Evolutionary conservation across 2,888 invertebrate species (phyloP), one percentile per base, ranked within the genome.

Genomic region (Gymnoscelis rufifasciata): DNA sequence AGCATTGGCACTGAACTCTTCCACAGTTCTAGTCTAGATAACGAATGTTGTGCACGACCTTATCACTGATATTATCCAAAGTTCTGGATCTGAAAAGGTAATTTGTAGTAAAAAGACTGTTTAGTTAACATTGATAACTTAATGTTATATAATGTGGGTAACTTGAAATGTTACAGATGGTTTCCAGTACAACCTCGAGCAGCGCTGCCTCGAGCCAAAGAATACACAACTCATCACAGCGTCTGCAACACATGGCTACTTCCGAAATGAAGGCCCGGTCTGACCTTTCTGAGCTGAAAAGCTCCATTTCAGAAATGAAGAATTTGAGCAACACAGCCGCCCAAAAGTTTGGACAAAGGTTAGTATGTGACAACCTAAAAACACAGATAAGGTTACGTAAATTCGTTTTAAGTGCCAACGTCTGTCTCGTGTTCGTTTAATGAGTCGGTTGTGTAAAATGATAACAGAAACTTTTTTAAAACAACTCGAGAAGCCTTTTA

Each of bases 301-400:
- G 93, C 74, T 94, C 94, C 71, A 94, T 96, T 79, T 93, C 94
- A 52, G 95, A 95, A 88, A 95, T 96, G 92, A 95, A 94, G 84
- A 95, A 92, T 66, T 87, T 94, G 50, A 87, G 86, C 64, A 84
- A 71, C 62, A 71, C 83, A 33, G 75, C 83, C 45, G 81, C 83
- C 48, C 73, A 83, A 62, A 86, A 83, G 63, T 84, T 87, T 62
- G 77, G 79, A 66, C 81, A 84, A 72, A 80, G 86, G 87, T 87
- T 56, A 69, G 70, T 64, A 46, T 56, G 54, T 38, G 15, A 56
- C 43, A 43, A 37, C 23, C 12, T 26, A 15, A 38, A 15, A 43
- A 33, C 33, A 35, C 19, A 33, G 11, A 6, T 37, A 7, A 24
- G 29, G 29, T 39, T 35, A 43, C 54, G 54, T 60, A 68, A 63